phyloP scores from a whole-genome alignment of 1,140 invertebrate species.

The Cherax quadricarinatus region DNA sequence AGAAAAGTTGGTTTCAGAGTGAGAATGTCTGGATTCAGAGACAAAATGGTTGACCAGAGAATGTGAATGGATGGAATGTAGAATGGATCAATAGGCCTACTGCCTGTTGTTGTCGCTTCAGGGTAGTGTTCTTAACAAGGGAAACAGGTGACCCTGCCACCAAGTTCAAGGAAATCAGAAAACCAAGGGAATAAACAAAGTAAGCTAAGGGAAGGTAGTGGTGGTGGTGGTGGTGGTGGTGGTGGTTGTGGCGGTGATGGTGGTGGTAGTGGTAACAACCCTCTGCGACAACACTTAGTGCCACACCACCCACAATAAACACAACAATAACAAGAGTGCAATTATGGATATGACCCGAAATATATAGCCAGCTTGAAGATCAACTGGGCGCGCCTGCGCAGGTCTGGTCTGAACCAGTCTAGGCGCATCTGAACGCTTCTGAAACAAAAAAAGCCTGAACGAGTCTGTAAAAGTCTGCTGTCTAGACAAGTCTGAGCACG shows the following conservation, averaged over 20 bases:
- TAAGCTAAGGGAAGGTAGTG: not conserved
- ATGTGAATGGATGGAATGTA: too few species aligned
- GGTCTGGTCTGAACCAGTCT: not conserved
- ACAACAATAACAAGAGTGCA: not conserved
- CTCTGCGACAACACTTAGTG: not conserved
- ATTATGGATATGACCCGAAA: slow-evolving; percentile 9
- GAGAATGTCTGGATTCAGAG: too few species aligned
- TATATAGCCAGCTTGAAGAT: not conserved
- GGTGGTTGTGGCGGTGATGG: not conserved
- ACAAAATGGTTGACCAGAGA: too few species aligned
- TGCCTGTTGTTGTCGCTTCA: too few species aligned
- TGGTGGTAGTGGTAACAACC: not conserved
- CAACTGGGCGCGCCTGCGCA: not conserved
- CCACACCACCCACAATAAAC: not conserved
- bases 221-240: not conserved
- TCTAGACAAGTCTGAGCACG: not conserved
- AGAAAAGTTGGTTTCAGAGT: too few species aligned
- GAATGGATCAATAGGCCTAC: too few species aligned
- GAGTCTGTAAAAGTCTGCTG: too few species aligned
- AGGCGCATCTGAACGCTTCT: not conserved
- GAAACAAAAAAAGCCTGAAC: not conserved
- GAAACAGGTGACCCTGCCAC: too few species aligned
- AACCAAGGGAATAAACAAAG: not conserved
- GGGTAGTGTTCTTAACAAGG: too few species aligned
- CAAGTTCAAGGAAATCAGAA: not conserved